Evolutionary conservation across 1,140 invertebrate species (phyloP).

Genomic region (Anadara kagoshimensis): DNA sequence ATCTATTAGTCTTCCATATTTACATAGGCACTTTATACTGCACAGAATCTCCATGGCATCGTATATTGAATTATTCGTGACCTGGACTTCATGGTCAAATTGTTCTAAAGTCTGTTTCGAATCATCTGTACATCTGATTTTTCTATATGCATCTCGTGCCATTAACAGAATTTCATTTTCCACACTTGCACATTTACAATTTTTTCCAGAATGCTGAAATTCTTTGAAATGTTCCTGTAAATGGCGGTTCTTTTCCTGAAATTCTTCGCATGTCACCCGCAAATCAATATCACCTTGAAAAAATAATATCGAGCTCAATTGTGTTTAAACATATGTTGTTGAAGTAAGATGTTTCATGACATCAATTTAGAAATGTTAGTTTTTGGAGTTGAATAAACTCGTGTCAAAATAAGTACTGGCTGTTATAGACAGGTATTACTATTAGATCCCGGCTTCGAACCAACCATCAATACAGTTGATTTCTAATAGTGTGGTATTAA

Average conservation of each 20-base stretch:
- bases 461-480: too few relatives aligned
- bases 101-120: slow-evolving; percentile 19
- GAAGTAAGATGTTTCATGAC: too few relatives aligned
- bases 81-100: slow-evolving; percentile 23
- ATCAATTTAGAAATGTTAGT: too few relatives aligned
- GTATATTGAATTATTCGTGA: slow-evolving; percentile 20
- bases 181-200: slow-evolving; percentile 39
- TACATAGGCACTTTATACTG: slow-evolving; percentile 34
- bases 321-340: too few relatives aligned
- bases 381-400: too few relatives aligned
- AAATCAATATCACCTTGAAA: slow-evolving; percentile 37
- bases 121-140: slow-evolving; percentile 33
- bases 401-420: too few relatives aligned
- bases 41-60: slow-evolving; percentile 28
- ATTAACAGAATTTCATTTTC: slow-evolving; percentile 44
- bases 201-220: slow-evolving; percentile 22
- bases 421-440: too few relatives aligned
- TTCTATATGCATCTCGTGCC: slow-evolving; percentile 36
- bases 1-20: slow-evolving; percentile 40
- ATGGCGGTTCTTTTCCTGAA: slow-evolving; percentile 19
- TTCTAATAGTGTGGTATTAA: too few relatives aligned
- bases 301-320: too few relatives aligned
- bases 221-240: slow-evolving; percentile 17
- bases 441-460: too few relatives aligned
- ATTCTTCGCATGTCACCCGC: slow-evolving; percentile 20